Evolutionary conservation across 2,888 invertebrate genomes (phyloP).

Genomic region (Poecilobothrus nobilitatus): DNA sequence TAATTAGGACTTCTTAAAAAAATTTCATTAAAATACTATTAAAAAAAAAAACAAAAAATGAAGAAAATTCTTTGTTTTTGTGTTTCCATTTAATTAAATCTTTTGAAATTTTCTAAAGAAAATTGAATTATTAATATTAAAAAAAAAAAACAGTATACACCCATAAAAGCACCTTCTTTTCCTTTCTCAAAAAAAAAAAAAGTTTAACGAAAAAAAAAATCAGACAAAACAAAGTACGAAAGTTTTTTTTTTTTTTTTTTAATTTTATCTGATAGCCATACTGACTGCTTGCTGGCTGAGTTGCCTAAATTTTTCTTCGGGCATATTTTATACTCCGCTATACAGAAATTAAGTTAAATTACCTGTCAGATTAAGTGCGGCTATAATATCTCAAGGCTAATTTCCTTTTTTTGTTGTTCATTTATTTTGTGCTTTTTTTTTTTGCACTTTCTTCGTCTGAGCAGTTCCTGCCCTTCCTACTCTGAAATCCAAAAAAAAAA

Average conservation of each 20-base stretch:
- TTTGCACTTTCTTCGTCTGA: not conserved
- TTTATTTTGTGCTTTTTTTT: not conserved
- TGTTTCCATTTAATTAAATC: not conserved
- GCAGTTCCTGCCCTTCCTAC: too few relatives aligned
- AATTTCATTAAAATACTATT: not conserved
- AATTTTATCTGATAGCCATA: not conserved
- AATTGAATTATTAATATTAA: not conserved
- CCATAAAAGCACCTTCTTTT: not conserved
- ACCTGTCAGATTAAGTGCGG: not conserved
- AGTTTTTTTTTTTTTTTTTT: not conserved
- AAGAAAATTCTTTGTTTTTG: not conserved
- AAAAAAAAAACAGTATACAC: not conserved
- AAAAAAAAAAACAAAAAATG: not conserved
- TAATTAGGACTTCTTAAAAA: constrained; percentile 1
- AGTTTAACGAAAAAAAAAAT: not conserved
- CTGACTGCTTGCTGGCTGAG: too few relatives aligned
- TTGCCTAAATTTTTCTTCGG: too few relatives aligned
- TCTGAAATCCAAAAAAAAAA: too few relatives aligned
- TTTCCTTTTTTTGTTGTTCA: not conserved
- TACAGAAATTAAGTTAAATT: not conserved
- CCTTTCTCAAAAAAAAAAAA: not conserved
- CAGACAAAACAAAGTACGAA: not conserved
- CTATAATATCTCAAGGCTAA: not conserved
- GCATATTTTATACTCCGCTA: not conserved
- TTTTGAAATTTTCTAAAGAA: not conserved